Evolutionary conservation across 2,888 invertebrate species (phyloP).

Genomic region (Girardia tigrina): DNA sequence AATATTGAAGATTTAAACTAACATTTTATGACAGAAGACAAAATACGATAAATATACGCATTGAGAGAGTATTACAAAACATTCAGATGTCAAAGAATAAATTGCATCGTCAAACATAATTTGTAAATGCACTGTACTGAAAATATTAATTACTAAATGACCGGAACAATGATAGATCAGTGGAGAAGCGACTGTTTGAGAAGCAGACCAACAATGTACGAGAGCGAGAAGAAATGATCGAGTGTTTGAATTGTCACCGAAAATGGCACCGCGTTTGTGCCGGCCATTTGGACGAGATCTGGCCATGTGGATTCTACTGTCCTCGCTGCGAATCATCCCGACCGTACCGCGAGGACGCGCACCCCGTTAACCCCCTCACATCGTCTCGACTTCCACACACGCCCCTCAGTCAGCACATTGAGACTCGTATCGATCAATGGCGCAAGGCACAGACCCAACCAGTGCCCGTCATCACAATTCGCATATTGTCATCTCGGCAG

Average conservation of each 20-base stretch:
- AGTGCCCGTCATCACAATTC: background rate
- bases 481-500: background rate
- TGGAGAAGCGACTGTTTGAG: background rate
- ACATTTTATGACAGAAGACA: no score
- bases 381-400: background rate
- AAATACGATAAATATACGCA: no score
- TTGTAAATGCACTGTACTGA: no score
- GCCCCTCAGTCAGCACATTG: background rate
- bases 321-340: background rate
- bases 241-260: background rate
- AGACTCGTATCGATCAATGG: background rate
- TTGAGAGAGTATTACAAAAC: no score
- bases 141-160: no score
- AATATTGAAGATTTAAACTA: no score
- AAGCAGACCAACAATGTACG: background rate
- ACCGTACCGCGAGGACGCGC: background rate
- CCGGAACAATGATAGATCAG: background rate
- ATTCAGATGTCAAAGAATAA: no score
- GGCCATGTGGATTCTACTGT: background rate
- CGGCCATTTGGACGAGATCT: background rate
- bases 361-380: background rate
- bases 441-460: background rate
- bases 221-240: background rate
- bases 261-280: constrained; percentile 13
- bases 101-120: no score